A percentile compares a stretch with the other conserved stretches of the same genome.
Evolutionary conservation across 2,113 vertebrate species (phyloP).

Genomic region (Struthio camelus): DNA sequence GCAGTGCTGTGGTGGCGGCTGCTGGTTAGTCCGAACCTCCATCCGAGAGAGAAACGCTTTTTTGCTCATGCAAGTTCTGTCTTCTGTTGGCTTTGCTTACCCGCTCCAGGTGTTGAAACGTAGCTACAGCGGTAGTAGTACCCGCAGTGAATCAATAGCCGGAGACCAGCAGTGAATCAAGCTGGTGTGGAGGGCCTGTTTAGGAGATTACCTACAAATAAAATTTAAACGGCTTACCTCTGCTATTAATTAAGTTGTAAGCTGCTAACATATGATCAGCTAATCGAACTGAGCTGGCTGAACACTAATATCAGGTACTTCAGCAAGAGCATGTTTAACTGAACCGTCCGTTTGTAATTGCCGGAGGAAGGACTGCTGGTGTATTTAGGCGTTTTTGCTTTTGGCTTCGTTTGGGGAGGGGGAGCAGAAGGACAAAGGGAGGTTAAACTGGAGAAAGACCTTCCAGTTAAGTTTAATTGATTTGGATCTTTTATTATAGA

Average conservation of each 20-base stretch:
- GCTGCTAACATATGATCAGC: neutral
- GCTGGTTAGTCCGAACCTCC: neutral
- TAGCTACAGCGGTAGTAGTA: neutral
- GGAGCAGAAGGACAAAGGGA: neutral
- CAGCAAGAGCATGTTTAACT: neutral
- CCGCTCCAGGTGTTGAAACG: rapidly evolving
- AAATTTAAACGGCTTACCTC: neutral
- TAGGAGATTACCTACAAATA: neutral
- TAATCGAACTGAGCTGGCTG: neutral
- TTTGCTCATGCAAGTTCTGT: neutral
- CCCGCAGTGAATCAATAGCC: neutral
- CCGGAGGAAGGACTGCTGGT: neutral
- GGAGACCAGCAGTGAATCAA: neutral
- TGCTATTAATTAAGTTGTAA: neutral
- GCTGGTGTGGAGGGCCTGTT: neutral
- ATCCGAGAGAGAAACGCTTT: neutral
- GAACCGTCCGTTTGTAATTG: neutral
- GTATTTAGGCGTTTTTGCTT: neutral
- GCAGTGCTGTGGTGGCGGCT: rapidly evolving
- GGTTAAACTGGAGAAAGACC: neutral
- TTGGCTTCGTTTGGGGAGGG: neutral
- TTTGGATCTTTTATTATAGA: neutral
- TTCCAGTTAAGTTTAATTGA: neutral
- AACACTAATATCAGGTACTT: neutral
- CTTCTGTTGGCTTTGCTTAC: neutral